Evolutionary conservation across 2,888 invertebrate genomes (phyloP), one percentile per base, ranked within the genome.

Genomic region (Sphecodes monilicornis): DNA sequence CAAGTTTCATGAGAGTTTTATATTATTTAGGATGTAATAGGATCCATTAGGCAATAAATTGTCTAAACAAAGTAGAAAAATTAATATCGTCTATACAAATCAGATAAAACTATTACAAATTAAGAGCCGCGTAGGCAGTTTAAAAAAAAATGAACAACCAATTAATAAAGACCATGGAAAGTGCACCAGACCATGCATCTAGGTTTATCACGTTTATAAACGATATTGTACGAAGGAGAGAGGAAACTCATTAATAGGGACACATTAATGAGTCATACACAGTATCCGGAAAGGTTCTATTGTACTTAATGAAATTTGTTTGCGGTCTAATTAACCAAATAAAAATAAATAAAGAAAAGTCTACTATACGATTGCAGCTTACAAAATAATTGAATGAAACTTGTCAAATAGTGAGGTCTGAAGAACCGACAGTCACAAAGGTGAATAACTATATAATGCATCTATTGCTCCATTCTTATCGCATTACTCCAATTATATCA

Each of bases 401-500:
- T 11, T n/a, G 54, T 54, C 3, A 11, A 54, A 54, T 54, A 54
- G n/a, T 3, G n/a, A n/a, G n/a, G 3, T n/a, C n/a, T n/a, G 4
- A n/a, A n/a, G n/a, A 54, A n/a, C n/a, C 54, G n/a, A 11, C n/a
- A 54, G 54, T 11, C 4, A 11, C 11, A 54, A n/a, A 54, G 11
- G 54, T 11, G n/a, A 54, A 54, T n/a, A n/a, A 54, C n/a, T 54
- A 3, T 54, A 54, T 54, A n/a, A 54, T n/a, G n/a, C n/a, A 0
- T 54, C n/a, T n/a, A 66, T 64, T 43, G 66, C 75, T 64, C 16
- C n/a, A 26, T 75, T 43, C 43, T 66, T 32, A 66, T 75, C 46
- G 43, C 22, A 29, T 43, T 57, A 39, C 43, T 46, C 29, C 75
- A 46, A 75, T 75, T 66, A 66, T 66, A 16, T 18, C 32, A 18